These are phyloP conservation scores for Thalassaphorura encarpata DNA, from an alignment of 1,140 invertebrate species.

Conservation along the genomic window DNA sequence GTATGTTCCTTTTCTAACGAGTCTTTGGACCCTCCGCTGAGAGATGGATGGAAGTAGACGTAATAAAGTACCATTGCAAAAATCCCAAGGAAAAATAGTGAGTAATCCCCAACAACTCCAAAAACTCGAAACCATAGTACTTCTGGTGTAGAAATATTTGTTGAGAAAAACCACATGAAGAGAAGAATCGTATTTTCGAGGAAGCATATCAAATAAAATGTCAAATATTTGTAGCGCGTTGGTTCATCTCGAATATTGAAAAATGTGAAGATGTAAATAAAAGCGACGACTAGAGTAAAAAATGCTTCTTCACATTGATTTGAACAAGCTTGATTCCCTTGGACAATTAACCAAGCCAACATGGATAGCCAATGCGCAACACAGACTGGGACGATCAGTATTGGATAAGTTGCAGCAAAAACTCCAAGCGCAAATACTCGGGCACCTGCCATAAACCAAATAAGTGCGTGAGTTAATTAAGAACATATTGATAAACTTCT, in stretches of 20 bases:
- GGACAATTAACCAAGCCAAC: constrained; percentile 28
- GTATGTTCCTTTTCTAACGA: not conserved
- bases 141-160: constrained; percentile 18
- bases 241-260: constrained; percentile 42
- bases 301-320: constrained; percentile 42
- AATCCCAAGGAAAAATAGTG: constrained; percentile 41
- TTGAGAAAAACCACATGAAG: constrained; percentile 40
- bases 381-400: constrained; percentile 27
- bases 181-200: constrained; percentile 43
- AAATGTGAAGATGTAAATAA: constrained; percentile 41
- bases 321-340: constrained; percentile 35
- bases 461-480: no score
- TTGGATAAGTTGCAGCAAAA: constrained; percentile 26
- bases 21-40: constrained; percentile 11
- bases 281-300: constrained; percentile 38
- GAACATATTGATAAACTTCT: no score
- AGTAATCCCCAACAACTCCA: constrained; percentile 23
- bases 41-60: constrained; percentile 41
- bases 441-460: constrained; percentile 20
- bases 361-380: constrained; percentile 26
- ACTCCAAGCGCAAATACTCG: constrained; percentile 29
- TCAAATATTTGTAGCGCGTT: constrained; percentile 41
- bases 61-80: constrained; percentile 43
- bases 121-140: constrained; percentile 27
- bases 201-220: constrained; percentile 43